phyloP scores from a whole-genome alignment of 2,888 invertebrate genomes.

The Unio delphinus region DNA sequence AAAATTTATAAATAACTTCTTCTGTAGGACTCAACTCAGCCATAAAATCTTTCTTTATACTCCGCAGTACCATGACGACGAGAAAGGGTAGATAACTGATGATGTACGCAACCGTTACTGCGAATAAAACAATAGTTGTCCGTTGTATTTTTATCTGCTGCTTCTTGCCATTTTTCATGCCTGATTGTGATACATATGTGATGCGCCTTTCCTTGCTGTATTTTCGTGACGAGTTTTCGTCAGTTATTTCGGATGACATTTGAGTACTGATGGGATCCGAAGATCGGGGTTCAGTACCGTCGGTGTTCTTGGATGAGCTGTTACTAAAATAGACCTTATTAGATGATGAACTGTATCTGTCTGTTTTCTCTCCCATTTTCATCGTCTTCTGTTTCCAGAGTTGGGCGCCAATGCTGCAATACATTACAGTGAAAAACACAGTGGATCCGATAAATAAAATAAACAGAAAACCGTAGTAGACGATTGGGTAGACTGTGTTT shows the following conservation, averaged over 20 bases:
- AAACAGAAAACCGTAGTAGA: slow-evolving; percentile 61
- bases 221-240: slow-evolving; percentile 14
- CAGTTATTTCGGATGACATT: slow-evolving; percentile 52
- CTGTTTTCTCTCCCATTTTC: slow-evolving; percentile 42
- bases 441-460: slow-evolving; percentile 55
- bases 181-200: slow-evolving; percentile 21
- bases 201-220: slow-evolving; percentile 27
- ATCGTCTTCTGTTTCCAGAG: slow-evolving; percentile 56
- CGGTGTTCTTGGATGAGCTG: slow-evolving; percentile 25
- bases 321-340: slow-evolving; percentile 35
- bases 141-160: slow-evolving; percentile 53
- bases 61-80: slow-evolving; percentile 59
- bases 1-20: slow-evolving; percentile 61
- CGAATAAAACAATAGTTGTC: slow-evolving; percentile 62
- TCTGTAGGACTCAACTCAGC: slow-evolving; percentile 43
- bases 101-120: slow-evolving; percentile 62
- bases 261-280: slow-evolving; percentile 58
- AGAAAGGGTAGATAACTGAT: slow-evolving; percentile 62
- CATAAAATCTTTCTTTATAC: slow-evolving; percentile 56
- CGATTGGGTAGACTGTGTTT: slow-evolving; percentile 55
- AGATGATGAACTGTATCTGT: slow-evolving; percentile 11
- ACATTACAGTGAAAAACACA: slow-evolving; percentile 56
- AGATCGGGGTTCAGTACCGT: too few relatives aligned
- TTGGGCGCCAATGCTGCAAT: slow-evolving; percentile 54
- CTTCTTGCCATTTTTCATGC: slow-evolving; percentile 22